Evolutionary conservation across 1,140 invertebrate species (phyloP), one percentile per base, ranked within the genome.

Genomic region (Drosophila sulfurigaster): DNA sequence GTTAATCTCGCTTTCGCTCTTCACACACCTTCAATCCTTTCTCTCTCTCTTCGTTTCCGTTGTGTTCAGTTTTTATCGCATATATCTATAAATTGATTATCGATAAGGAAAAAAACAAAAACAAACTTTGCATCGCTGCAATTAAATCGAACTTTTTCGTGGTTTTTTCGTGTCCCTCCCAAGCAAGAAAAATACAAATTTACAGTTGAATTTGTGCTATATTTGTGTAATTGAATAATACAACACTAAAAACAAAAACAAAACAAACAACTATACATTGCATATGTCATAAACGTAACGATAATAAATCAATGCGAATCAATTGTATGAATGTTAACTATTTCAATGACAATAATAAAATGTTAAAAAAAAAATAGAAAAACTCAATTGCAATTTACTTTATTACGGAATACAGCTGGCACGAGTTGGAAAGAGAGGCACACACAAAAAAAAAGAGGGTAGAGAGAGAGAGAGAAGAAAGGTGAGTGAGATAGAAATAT

Each of bases 291-390:
- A 67, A 78, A 85, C 49, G 72, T 66, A 78, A 85, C 49, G 72
- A 70, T 51, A 82, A 68, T 75, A 77, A 85, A 57, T 62, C 56
- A 77, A 66, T 46, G 41, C 71, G 32, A 68, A 64, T 25, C 56
- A 87, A 87, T 79, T 86, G 83, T 87, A 87, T 87, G 82, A 87
- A 87, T 87, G 82, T 87, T 87, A 87, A 87, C 82, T 87, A 87
- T 83, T 87, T 87, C 82, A 88, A 87, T 87, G 82, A 87, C 82
- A 87, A 87, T 87, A 87, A 87, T 88, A 87, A 87, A 87, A 88
- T 88, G 82, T 87, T 87, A 88, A 88, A 74, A 64, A 43, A 57
- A 15, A 16, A 56, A 10, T 10, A 10, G 30, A 7, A 32, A 25
- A 32, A 7, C 30, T 32, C 8, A 38, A 38, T 32, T 8, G 8